Evolutionary conservation across 2,888 invertebrate species (phyloP), one percentile per base, ranked within the genome.

Genomic region (Beris morrisii): DNA sequence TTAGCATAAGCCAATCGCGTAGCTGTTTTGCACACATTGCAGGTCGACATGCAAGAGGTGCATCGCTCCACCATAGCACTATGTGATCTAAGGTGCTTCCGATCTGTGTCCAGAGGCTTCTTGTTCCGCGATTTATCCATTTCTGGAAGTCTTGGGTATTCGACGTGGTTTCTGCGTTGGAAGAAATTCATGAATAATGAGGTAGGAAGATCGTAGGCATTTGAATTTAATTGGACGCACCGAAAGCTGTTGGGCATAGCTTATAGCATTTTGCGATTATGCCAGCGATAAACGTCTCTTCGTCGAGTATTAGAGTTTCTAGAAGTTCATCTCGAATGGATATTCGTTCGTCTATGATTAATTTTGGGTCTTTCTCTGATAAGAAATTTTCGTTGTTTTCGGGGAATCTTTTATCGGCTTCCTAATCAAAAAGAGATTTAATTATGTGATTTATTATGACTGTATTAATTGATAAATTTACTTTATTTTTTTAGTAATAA

Each of bases 1-100:
- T 83, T 59, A 87, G 80, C 7, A 72, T 13, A 11, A 73, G 59
- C 87, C 87, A 88, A 74, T 87, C 86, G 28, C 87, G 79, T 50
- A 87, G 81, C 77, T 87, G 86, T 79, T 87, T 87, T 72, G 86
- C 85, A 4, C 85, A 85, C 73, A 84, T 84, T 15, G 86, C 86
- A 28, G 86, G 83, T 71, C 87, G 85, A 66, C 86, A 85, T 12
- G 89, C 88, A 52, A 91, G 79, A 0, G 91, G 89, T 70, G 87
- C 88, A 11, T 87, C 83, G 2, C 89, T 88, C 92, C 92, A 92
- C 93, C 93, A 93, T 0, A 93, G 82, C 28, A 93, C 85, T 22
- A 92, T 87, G 74, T 93, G 92, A 75, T 93, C 92, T 58, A 92
- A 82, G 73, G 87, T 89, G 68, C 88, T 88, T 2, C 92, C 92